These are phyloP conservation scores for Magallana gigas DNA, from an alignment of 1,140 invertebrate species.

Conservation along the genomic window DNA sequence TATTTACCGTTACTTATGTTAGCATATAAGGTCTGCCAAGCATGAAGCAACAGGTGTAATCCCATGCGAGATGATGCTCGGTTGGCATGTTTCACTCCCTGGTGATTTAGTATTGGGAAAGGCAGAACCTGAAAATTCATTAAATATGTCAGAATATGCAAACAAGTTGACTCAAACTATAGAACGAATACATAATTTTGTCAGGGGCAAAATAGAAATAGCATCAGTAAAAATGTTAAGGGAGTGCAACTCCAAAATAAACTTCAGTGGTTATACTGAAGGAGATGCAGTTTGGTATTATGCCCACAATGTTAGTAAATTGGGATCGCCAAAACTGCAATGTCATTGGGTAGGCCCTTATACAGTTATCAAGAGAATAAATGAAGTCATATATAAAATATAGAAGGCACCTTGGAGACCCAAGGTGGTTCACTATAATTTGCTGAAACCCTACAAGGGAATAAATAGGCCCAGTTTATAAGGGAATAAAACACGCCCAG, in stretches of 20 bases:
- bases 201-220: slow-evolving; percentile 6
- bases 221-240: slow-evolving; percentile 19
- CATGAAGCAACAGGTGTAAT: slow-evolving; percentile 47
- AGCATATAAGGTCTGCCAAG: slow-evolving; percentile 51
- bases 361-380: slow-evolving; percentile 38
- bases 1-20: slow-evolving; percentile 48
- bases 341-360: slow-evolving; percentile 41
- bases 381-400: slow-evolving; percentile 44
- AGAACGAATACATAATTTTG: slow-evolving; percentile 44
- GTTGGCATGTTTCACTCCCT: slow-evolving; percentile 45
- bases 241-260: slow-evolving; percentile 5
- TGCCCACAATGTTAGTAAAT: neutral
- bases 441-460: neutral
- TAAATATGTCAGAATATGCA: slow-evolving; percentile 34
- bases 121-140: slow-evolving; percentile 37
- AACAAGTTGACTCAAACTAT: slow-evolving; percentile 37
- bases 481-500: no score
- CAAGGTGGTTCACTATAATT: slow-evolving; percentile 43
- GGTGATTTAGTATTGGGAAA: slow-evolving; percentile 46
- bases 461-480: no score
- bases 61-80: slow-evolving; percentile 49
- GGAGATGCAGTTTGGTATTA: slow-evolving; percentile 13
- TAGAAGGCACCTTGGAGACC: slow-evolving; percentile 7
- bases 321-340: slow-evolving; percentile 4
- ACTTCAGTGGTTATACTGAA: slow-evolving; percentile 2